Base-by-base conservation (phyloP, 2,888 invertebrate genomes). In the Brachyptera risi region DNA sequence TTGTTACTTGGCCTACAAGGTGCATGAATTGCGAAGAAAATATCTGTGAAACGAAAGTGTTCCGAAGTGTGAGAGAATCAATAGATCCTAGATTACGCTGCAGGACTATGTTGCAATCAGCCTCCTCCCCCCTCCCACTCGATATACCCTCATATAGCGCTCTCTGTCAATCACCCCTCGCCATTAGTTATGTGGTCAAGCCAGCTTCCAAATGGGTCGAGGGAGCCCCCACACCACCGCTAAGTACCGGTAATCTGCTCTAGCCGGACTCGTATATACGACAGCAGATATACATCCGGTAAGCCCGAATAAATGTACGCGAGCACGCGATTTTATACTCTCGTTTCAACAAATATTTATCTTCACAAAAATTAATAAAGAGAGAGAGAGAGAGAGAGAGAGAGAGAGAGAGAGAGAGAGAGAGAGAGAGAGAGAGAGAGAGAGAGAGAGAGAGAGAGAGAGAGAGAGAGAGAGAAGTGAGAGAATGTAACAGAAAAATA, bases 161-260 rank as follows among this genome's bases (percentile, higher is more conserved):
- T 17, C 24, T 24, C 47, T 47, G 47, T 47, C 47, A 47, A 47
- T 47, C 47, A 47, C 21, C 47, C 47, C n/a, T 21, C 47, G 47
- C 47, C 47, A 23, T 23, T 47, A 23, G 23, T 47, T 13, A 7
- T 11, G 47, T n/a, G 24, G 47, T 3, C 47, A 3, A 5, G 47
- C 42, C 47, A 13, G 9, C 47, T 5, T 44, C 40, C 40, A 4
- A 21, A 9, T 4, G 3, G 42, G 42, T 42, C 3, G 42, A 11
- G 17, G 17, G n/a, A 7, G 42, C 19, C 17, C 5, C 42, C 42
- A 3, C 42, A 17, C 19, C 3, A 42, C 19, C 19, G 21, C 42
- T 42, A 42, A 42, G 42, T 42, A 21, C 42, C 42, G 17, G 42
- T 42, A 42, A 42, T 42, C 42, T 42, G 17, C 42, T 42, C 42